phyloP scores from a whole-genome alignment of 2,888 invertebrate genomes.

The Drosophila leonis region DNA sequence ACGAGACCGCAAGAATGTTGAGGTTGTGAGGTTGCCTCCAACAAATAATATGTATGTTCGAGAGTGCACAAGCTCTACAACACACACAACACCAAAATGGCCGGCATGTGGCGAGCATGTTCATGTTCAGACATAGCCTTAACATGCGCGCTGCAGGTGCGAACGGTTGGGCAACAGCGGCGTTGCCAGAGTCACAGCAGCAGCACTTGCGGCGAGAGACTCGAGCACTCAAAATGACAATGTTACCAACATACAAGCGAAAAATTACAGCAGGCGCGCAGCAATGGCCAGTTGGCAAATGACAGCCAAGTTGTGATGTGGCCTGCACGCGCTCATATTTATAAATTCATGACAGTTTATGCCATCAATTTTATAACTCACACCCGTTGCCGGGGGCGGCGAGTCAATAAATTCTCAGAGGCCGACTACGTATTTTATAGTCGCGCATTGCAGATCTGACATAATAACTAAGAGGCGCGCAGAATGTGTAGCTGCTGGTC shows the following conservation, averaged over 20 bases:
- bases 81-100: neutral
- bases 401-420: slow-evolving; percentile 82
- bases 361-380: slow-evolving; percentile 81
- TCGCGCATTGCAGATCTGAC: slow-evolving; percentile 84
- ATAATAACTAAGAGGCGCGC: slow-evolving; percentile 83
- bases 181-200: slow-evolving; percentile 72
- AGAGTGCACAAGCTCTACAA: slow-evolving; percentile 14
- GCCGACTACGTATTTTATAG: slow-evolving; percentile 82
- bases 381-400: slow-evolving; percentile 72
- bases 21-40: slow-evolving; percentile 43
- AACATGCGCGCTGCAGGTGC: slow-evolving; percentile 55
- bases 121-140: slow-evolving; percentile 23
- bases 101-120: neutral
- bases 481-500: slow-evolving; percentile 74
- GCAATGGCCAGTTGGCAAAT: slow-evolving; percentile 16
- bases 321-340: slow-evolving; percentile 48
- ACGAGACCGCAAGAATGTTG: slow-evolving; percentile 50
- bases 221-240: slow-evolving; percentile 60
- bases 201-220: slow-evolving; percentile 37
- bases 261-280: slow-evolving; percentile 70
- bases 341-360: slow-evolving; percentile 79
- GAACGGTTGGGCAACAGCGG: slow-evolving; percentile 47
- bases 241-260: slow-evolving; percentile 83
- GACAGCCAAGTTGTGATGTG: slow-evolving; percentile 7
- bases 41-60: slow-evolving; percentile 23